phyloP scores from a whole-genome alignment of 2,888 invertebrate species.

The Holacanthella duospinosa region DNA sequence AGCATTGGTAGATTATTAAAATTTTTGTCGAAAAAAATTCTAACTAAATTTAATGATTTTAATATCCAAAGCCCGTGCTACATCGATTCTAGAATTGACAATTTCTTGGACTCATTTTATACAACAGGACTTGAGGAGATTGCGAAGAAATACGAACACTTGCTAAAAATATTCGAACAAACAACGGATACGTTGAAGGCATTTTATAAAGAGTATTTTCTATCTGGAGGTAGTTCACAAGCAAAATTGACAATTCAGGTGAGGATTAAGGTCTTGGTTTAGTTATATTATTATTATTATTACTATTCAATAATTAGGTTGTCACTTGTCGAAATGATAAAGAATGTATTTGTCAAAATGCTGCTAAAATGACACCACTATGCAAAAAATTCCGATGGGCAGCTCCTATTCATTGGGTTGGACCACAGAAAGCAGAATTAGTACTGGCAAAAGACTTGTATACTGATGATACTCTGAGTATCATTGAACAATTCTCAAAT shows the following conservation, averaged over 20 bases:
- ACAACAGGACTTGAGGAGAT: too few species aligned
- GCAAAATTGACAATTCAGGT: neutral
- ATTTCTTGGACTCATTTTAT: neutral
- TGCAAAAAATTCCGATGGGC: neutral
- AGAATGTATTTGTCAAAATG: neutral
- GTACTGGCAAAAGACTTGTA: neutral
- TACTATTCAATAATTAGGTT: too few species aligned
- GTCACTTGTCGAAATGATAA: neutral
- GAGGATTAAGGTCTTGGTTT: neutral
- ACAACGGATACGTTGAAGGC: neutral
- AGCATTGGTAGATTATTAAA: neutral
- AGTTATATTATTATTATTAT: neutral
- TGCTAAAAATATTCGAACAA: too few species aligned
- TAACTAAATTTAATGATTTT: neutral
- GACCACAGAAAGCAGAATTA: neutral
- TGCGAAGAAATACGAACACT: too few species aligned
- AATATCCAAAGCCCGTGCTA: neutral
- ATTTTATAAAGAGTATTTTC: neutral
- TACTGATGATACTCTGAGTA: neutral
- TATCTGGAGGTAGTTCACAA: neutral
- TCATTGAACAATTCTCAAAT: neutral
- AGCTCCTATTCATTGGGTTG: neutral
- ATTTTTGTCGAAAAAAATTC: neutral
- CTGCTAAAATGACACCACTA: neutral
- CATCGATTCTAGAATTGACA: neutral